A percentile compares a stretch with the other conserved stretches of the same genome.
Conservation (phyloP, 2,888 invertebrate species). For the Eupeodes luniger region DNA sequence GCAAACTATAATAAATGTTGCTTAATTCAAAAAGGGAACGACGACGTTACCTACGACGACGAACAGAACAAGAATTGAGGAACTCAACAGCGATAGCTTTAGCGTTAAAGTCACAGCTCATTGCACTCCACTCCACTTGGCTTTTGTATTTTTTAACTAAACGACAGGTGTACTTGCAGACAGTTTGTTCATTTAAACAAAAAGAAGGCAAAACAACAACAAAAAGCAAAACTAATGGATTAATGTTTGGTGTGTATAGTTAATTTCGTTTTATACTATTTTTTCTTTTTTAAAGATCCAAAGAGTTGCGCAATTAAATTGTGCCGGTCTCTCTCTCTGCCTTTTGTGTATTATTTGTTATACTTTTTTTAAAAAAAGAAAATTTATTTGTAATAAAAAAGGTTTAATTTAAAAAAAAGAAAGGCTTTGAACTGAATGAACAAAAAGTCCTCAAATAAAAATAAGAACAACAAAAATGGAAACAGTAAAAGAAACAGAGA, state of each 20-base stretch:
- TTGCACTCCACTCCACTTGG: conserved; percentile 73
- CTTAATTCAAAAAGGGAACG: conserved; percentile 16
- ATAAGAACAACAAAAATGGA: not conserved
- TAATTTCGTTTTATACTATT: conserved; percentile 29
- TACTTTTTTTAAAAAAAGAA: conserved; percentile 8
- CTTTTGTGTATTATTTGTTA: conserved; percentile 59
- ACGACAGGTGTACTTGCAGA: conserved; percentile 64
- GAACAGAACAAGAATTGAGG: not conserved
- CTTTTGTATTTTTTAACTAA: conserved; percentile 63
- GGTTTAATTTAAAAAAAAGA: conserved; percentile 39
- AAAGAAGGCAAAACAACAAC: conserved; percentile 4
- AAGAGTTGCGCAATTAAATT: conserved; percentile 58
- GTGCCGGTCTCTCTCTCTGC: conserved; percentile 52
- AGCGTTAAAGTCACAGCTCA: conserved; percentile 46
- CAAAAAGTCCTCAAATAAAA: conserved; percentile 2
- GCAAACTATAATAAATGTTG: conserved; percentile 22
- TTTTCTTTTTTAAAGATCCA: conserved; percentile 24
- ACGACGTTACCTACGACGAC: not conserved
- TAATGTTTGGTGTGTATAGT: conserved; percentile 58
- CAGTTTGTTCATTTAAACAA: conserved; percentile 23
- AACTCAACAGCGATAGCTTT: conserved; percentile 18
- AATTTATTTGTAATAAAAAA: conserved; percentile 50
- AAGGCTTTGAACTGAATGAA: conserved; percentile 21
- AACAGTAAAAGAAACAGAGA: not conserved
- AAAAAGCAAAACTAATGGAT: conserved; percentile 2